Conservation (phyloP, 2,797 vertebrate species). For the Rachycentron canadum region DNA sequence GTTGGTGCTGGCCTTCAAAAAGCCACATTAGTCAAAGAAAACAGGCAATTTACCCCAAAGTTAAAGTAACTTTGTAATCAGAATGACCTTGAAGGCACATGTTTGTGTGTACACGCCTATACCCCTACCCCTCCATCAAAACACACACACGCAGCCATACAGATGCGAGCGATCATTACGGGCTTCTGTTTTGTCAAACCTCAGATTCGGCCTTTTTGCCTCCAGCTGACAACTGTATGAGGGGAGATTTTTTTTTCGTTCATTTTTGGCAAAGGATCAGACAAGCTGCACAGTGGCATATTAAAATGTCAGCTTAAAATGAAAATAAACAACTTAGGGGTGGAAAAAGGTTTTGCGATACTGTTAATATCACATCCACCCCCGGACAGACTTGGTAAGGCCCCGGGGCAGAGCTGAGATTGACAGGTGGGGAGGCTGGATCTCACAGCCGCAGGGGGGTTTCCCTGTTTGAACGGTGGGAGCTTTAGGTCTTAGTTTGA, state of each 20-base stretch:
- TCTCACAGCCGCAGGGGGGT: conserved; percentile 79
- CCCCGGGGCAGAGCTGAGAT: conserved; percentile 80
- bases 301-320: conserved; percentile 85
- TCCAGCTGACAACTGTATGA: conserved; percentile 74
- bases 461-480: conserved; percentile 71
- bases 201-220: conserved; percentile 65
- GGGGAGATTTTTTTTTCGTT: conserved; percentile 43
- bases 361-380: conserved; percentile 77
- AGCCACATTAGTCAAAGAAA: conserved; percentile 45
- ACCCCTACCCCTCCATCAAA: conserved; percentile 27
- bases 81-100: conserved; percentile 50
- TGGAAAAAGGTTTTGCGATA: conserved; percentile 76
- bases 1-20: conserved; percentile 30
- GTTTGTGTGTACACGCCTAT: conserved; percentile 42
- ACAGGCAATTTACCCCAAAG: conserved; percentile 49
- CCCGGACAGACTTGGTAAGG: conserved; percentile 79
- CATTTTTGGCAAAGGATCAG: conserved; percentile 80
- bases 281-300: conserved; percentile 72
- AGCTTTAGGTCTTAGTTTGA: conserved; percentile 81
- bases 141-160: conserved; percentile 45
- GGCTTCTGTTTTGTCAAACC: conserved; percentile 67
- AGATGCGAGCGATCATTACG: conserved; percentile 67
- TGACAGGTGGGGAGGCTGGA: conserved; percentile 83
- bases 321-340: conserved; percentile 85
- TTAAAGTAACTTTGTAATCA: conserved; percentile 57